Evolutionary conservation across 1,140 invertebrate species (phyloP), one percentile per base, ranked within the genome.

Genomic region (Aradophagus sp.): DNA sequence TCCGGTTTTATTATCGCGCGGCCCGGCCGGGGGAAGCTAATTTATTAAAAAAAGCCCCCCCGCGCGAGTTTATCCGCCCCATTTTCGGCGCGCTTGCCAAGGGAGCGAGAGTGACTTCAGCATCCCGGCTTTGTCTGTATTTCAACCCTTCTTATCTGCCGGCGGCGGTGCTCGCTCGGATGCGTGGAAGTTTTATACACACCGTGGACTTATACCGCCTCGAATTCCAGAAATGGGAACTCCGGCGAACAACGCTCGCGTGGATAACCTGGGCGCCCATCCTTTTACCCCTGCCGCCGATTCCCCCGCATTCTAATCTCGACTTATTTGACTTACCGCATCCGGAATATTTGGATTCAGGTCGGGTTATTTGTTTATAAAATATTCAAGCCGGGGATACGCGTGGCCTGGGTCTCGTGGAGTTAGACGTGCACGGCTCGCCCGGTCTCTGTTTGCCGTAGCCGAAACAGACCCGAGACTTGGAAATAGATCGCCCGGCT

Each of bases 131-230:
- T n/a, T 58, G 19, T 47, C 55, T 47, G 39, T 63, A 63, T 36
- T 45, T 36, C 50, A 66, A 61, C 55, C 36, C 45, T 58, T 45
- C 44, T 55, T 58, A 23, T 41, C 41, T 27, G 11, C 12, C 16
- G 39, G 38, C 17, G 16, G 34, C 34, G 19, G 39, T 31, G 42
- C 32, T 55, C 42, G 42, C 39, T 56, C 58, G 45, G 45, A 38
- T 58, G 50, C 45, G 66, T 36, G 34, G 26, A 62, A 70, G 35
- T 70, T 70, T 70, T 23, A n/a, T 62, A 58, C 58, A 58, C 66
- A 11, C 62, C 41, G 27, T 55, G 50, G 45, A 47, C 52, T 48
- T 36, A 53, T 69, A 61, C 55, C 53, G 26, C 34, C 44, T 44
- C 47, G 47, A 53, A 58, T 58, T 66, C 63, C 44, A 42, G 50